Evolutionary conservation across 92 coral and sea anemone genomes (phyloP), one percentile per base, ranked within the genome.

Genomic region (Muricea muricata): DNA sequence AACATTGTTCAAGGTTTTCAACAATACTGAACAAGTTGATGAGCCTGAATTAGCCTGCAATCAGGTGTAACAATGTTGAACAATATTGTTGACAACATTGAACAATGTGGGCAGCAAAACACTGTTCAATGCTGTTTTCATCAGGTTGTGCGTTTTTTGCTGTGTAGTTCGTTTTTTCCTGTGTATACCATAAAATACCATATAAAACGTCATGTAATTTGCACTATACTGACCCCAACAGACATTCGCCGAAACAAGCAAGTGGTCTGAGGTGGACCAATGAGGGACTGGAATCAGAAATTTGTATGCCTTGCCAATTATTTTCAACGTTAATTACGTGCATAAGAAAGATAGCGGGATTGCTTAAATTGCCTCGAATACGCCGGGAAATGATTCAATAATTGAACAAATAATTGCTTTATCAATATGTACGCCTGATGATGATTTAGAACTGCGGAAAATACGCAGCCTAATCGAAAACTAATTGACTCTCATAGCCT

Each of bases 361-460:
- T 30, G 7, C 1, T n/a, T 15, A 63, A 63, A 63, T 21, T 57
- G 28, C 37, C 70, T 39, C 10, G 30, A 63, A 25, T 39, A 63
- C 70, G 30, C 35, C 21, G 12, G 9, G 65, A 60, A 60, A 60
- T 60, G 32, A 60, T 1, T 24, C 32, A 60, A 1, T 63, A 63
- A 63, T 28, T 63, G 70, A 63, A 63, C 37, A 63, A 63, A 63
- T 63, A 63, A 63, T 63, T 63, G 70, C 18, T 30, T 26, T 28
- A 63, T 63, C 70, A 28, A 63, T 63, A 63, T 63, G 70, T 39
- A 63, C 13, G 18, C 21, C 42, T 30, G 70, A 63, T 63, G 12
- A 63, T 39, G 39, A 6, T 28, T 63, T 12, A 2, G 39, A 10
- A 32, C 70, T 28, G 70, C 70, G 28, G 70, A 63, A 63, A 26